Evolutionary conservation across 2,888 invertebrate genomes (phyloP).

Genomic region (Altica lythri): DNA sequence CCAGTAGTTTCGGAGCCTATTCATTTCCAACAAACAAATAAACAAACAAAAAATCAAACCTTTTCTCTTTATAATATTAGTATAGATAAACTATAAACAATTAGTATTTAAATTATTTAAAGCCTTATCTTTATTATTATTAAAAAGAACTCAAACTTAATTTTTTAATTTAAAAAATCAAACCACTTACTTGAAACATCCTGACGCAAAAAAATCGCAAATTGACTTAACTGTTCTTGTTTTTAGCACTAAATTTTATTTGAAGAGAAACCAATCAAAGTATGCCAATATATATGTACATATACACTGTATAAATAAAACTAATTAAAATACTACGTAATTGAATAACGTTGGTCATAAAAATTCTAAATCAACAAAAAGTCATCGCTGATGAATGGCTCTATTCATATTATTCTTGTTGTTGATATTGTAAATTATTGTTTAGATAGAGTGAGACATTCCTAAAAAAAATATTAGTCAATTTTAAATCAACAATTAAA

Average conservation of each 20-base stretch:
- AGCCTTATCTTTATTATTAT: too few relatives aligned
- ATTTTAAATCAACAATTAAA: too few relatives aligned
- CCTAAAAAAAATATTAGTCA: too few relatives aligned
- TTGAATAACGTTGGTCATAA: conserved; percentile 11
- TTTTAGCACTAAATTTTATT: conserved; percentile 10
- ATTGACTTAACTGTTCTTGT: conserved; percentile 4
- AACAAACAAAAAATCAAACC: too few relatives aligned
- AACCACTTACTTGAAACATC: not conserved
- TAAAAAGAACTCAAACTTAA: too few relatives aligned
- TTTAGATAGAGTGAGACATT: too few relatives aligned
- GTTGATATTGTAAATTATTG: not conserved
- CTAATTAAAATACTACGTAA: conserved; percentile 23
- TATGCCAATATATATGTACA: conserved; percentile 7
- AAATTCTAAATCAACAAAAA: conserved; percentile 18
- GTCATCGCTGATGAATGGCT: conserved; percentile 1
- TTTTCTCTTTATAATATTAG: too few relatives aligned
- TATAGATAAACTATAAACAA: too few relatives aligned
- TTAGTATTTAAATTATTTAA: too few relatives aligned
- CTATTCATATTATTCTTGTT: not conserved
- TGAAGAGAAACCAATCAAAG: not conserved
- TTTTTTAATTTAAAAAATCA: too few relatives aligned
- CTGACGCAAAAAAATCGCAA: not conserved
- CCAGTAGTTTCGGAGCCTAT: too few relatives aligned
- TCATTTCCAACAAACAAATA: too few relatives aligned
- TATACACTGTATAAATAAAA: conserved; percentile 3